These are phyloP conservation scores for Danio tinwini DNA, from an alignment of 2,797 vertebrate species.

Conservation along the genomic window DNA sequence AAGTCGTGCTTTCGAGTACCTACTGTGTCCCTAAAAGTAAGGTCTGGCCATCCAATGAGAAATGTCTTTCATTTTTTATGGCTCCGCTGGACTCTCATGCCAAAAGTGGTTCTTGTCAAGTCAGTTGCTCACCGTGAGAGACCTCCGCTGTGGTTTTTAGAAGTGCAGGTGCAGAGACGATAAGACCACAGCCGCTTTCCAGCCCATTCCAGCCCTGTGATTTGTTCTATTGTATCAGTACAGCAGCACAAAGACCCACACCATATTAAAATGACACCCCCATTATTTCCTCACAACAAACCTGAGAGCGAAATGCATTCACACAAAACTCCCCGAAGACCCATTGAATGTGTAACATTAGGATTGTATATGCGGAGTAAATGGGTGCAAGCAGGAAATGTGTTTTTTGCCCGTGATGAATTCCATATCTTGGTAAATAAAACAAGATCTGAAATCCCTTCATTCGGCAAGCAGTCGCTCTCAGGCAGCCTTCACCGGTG, in stretches of 20 bases:
- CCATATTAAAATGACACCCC: constrained; percentile 56
- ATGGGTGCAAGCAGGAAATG: constrained; percentile 45
- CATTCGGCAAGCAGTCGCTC: constrained; percentile 41
- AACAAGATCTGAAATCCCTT: constrained; percentile 52
- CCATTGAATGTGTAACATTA: constrained; percentile 36
- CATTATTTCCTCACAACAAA: constrained; percentile 46
- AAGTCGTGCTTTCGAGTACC: constrained; percentile 38
- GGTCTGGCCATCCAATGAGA: constrained; percentile 54
- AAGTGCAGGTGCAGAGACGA: constrained; percentile 52
- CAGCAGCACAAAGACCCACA: constrained; percentile 52
- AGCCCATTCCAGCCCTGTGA: constrained; percentile 48
- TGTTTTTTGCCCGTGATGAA: constrained; percentile 46
- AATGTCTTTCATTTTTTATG: constrained; percentile 65
- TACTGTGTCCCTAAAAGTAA: constrained; percentile 35
- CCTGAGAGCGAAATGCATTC: constrained; percentile 37
- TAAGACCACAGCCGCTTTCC: constrained; percentile 55
- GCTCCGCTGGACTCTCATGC: constrained; percentile 58
- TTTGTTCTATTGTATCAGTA: constrained; percentile 55
- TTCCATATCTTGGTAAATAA: constrained; percentile 51
- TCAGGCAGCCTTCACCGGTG: constrained; percentile 47
- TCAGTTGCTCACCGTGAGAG: constrained; percentile 43
- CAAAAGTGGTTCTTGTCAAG: constrained; percentile 64
- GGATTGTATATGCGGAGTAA: constrained; percentile 32
- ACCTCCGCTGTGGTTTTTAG: constrained; percentile 51
- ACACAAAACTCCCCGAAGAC: constrained; percentile 44